Evolutionary conservation across 2,888 invertebrate species (phyloP), one percentile per base, ranked within the genome.

Genomic region (Laothoe populi): DNA sequence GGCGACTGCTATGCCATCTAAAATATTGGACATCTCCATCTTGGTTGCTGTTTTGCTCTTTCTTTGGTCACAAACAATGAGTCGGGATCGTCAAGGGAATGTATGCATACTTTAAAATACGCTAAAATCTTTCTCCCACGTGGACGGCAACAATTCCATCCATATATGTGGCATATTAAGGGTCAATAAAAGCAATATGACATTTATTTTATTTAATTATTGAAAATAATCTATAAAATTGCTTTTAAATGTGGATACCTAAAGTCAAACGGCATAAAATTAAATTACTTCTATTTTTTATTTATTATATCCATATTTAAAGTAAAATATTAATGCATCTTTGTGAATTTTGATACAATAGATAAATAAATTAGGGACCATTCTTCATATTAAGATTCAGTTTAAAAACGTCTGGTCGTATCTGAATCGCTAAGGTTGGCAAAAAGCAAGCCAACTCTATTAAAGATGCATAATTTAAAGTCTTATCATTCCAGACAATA

Each of bases 21-120:
- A 92, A 92, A 92, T 92, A 92, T 92, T 92, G 91, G 91, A 92
- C 91, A 92, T 91, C 92, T 92, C 91, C 90, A 92, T 92, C 91
- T 91, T 82, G 84, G 83, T 80, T 86, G 84, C 78, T 80, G 87
- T 91, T 92, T 90, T 91, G 88, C 79, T 92, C 86, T 90, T 92
- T 85, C 87, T 90, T 84, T 88, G 79, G 75, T 81, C 82, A 83
- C 84, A 84, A 90, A 92, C 92, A 92, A 92, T 92, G 90, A 92
- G 88, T 81, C 84, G 87, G 87, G 81, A 84, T 86, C 86, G 87
- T 86, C 89, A 89, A 83, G 87, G 85, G 90, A 90, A 91, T 92
- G 88, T 83, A 86, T 84, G 89, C 88, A 90, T 90, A 87, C 82
- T 87, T 87, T 86, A 82, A 84, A 85, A 87, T 87, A 84, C 81